These are phyloP conservation scores for Whitmania pigra DNA, from an alignment of 1,140 invertebrate species.

Conservation along the genomic window DNA sequence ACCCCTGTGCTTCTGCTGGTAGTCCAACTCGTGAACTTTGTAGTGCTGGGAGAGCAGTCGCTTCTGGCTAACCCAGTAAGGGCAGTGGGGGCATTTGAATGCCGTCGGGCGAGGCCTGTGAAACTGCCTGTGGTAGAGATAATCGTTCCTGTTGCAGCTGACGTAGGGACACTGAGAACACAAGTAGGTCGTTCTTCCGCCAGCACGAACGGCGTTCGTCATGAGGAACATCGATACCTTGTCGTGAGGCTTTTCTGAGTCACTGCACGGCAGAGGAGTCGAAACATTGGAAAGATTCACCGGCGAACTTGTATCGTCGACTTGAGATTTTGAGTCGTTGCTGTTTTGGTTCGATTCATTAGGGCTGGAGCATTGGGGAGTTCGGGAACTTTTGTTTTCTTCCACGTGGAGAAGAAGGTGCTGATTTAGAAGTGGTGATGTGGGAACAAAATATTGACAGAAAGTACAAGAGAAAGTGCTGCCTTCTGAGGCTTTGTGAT, in stretches of 20 bases:
- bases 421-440: slow-evolving; percentile 39
- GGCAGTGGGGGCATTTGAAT: slow-evolving; percentile 65
- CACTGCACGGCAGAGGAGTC: neutral
- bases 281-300: neutral
- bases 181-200: slow-evolving; percentile 49
- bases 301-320: neutral
- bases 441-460: slow-evolving; percentile 63
- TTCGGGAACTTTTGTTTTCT: slow-evolving; percentile 22
- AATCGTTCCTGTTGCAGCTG: slow-evolving; percentile 68
- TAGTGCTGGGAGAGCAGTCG: slow-evolving; percentile 65
- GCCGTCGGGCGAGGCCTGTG: slow-evolving; percentile 55
- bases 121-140: slow-evolving; percentile 70
- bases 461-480: slow-evolving; percentile 65
- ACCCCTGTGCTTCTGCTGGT: neutral
- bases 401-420: slow-evolving; percentile 39
- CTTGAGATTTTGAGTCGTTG: slow-evolving; percentile 1
- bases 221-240: slow-evolving; percentile 7
- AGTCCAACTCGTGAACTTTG: slow-evolving; percentile 44
- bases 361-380: too few relatives aligned
- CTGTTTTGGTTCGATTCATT: too few relatives aligned
- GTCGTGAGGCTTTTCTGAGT: neutral
- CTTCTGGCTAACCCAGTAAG: slow-evolving; percentile 66
- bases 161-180: slow-evolving; percentile 64
- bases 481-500: slow-evolving; percentile 56
- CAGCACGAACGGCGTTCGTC: slow-evolving; percentile 8